Conservation (phyloP, 2,113 vertebrate species). For the Hemicordylus capensis region DNA sequence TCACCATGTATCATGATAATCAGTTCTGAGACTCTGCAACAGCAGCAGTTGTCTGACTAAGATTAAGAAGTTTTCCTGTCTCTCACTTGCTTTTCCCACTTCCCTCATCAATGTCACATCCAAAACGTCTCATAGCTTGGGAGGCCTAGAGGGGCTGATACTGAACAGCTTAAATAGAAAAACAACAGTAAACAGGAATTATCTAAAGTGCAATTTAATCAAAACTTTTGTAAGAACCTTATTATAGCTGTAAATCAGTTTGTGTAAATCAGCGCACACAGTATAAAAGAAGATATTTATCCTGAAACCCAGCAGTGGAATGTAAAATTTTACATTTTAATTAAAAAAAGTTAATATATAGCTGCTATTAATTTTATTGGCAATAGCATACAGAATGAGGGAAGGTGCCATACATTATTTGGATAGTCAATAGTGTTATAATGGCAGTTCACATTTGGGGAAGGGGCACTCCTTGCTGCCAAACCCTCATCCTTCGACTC, state of each 20-base stretch:
- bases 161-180: neutral
- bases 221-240: neutral
- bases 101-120: neutral
- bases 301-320: neutral
- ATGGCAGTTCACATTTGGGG: neutral
- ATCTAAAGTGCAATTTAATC: conserved; percentile 14
- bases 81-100: neutral
- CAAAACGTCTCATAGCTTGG: neutral
- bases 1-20: neutral
- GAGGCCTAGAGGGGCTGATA: neutral
- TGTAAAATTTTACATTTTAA: neutral
- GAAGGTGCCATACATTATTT: neutral
- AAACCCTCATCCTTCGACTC: neutral
- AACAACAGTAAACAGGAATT: conserved; percentile 1
- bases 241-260: conserved; percentile 13
- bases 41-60: neutral
- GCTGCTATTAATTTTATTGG: neutral
- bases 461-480: neutral
- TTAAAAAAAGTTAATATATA: conserved; percentile 7
- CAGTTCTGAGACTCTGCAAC: neutral
- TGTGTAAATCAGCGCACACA: neutral
- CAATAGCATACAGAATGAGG: neutral
- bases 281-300: neutral
- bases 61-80: neutral
- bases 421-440: neutral